A percentile compares a stretch with the other conserved stretches of the same genome.
Conservation (phyloP, 2,888 invertebrate species). For the Gandaritis pyraliata region DNA sequence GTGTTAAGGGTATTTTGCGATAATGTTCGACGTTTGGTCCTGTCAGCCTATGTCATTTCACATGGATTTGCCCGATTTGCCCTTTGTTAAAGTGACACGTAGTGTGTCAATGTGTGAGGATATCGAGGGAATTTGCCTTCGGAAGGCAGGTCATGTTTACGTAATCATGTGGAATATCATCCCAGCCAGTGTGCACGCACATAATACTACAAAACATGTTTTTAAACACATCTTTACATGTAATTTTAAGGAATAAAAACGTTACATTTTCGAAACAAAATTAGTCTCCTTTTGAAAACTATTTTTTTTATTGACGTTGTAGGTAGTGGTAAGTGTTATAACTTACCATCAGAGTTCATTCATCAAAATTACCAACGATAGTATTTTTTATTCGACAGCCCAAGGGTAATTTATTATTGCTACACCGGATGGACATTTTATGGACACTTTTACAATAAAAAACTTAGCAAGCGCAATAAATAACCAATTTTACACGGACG, state of each 20-base stretch:
- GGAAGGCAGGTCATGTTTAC: constrained; percentile 52
- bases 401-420: constrained; percentile 17
- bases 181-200: constrained; percentile 14
- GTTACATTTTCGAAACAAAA: too few species aligned
- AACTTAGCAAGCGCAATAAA: constrained; percentile 74
- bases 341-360: background rate
- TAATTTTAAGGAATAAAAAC: too few species aligned
- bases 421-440: constrained; percentile 33
- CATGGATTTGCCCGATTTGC: constrained; percentile 70
- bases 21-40: constrained; percentile 79
- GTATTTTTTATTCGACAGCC: constrained; percentile 1
- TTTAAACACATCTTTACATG: too few species aligned
- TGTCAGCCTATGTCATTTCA: constrained; percentile 83
- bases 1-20: constrained; percentile 83
- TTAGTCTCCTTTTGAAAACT: too few species aligned
- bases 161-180: constrained; percentile 41
- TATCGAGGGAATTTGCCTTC: constrained; percentile 66
- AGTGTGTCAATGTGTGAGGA: constrained; percentile 66
- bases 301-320: too few species aligned
- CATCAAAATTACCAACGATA: background rate
- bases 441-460: constrained; percentile 46
- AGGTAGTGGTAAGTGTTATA: too few species aligned
- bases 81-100: constrained; percentile 83
- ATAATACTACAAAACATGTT: background rate
- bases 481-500: constrained; percentile 71